Conservation (phyloP, 2,113 vertebrate genomes). For the Myrmecobius fasciatus region DNA sequence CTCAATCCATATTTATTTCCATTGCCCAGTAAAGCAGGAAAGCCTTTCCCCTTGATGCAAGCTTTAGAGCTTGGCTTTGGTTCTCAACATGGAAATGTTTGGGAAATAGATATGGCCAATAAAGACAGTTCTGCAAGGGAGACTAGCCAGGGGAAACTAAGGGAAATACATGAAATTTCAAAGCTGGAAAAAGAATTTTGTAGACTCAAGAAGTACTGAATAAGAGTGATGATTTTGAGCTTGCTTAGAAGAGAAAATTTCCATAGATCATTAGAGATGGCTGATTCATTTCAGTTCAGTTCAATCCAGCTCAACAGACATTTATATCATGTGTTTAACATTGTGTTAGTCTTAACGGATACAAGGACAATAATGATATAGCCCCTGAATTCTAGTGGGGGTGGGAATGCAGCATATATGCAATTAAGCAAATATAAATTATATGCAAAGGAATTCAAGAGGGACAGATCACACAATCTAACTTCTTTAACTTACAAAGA, state of each 20-base stretch:
- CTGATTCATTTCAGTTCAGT: not conserved
- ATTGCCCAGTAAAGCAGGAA: not conserved
- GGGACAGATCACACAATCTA: not conserved
- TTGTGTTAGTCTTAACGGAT: not conserved
- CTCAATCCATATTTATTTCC: slow-evolving; percentile 18
- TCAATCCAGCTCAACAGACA: slow-evolving; percentile 37
- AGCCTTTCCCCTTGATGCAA: slow-evolving; percentile 16
- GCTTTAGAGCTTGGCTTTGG: slow-evolving; percentile 38
- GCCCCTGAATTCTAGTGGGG: not conserved
- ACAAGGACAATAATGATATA: not conserved
- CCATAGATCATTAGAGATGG: not conserved
- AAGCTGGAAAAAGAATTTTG: not conserved
- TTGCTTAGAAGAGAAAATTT: not conserved
- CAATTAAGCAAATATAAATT: not conserved
- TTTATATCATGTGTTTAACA: not conserved
- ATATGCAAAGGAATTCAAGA: not conserved
- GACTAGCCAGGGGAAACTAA: not conserved
- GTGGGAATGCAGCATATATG: not conserved
- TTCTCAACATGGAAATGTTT: slow-evolving; percentile 11
- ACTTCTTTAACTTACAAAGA: not conserved
- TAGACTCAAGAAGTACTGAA: slow-evolving; percentile 22
- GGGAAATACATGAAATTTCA: not conserved
- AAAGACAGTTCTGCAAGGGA: not conserved
- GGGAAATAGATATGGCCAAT: not conserved
- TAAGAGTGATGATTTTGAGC: not conserved